These are phyloP conservation scores for Acleris emargana DNA, from an alignment of 2,888 invertebrate genomes.

Conservation along the genomic window DNA sequence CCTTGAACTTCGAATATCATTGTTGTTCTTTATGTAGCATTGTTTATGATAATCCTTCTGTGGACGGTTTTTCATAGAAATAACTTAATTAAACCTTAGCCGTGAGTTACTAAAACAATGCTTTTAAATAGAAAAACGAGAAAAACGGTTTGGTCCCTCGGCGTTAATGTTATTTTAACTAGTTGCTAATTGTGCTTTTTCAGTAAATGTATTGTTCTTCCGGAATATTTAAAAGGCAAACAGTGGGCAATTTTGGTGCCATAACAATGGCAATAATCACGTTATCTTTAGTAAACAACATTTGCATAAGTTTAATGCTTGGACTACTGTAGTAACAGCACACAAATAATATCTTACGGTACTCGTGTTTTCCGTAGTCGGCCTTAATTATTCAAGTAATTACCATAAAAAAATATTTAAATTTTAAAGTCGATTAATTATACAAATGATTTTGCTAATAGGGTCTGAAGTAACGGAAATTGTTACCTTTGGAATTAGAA, in stretches of 20 bases:
- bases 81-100: background rate
- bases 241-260: background rate
- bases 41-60: background rate
- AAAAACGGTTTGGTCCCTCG: no score
- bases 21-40: background rate
- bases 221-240: constrained; percentile 1
- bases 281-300: constrained; percentile 1
- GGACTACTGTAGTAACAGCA: background rate
- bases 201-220: constrained; percentile 1
- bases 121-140: background rate
- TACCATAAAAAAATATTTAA: no score
- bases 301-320: constrained; percentile 12
- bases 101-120: background rate
- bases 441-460: no score
- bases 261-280: background rate
- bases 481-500: no score
- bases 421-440: no score
- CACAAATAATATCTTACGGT: constrained; percentile 3
- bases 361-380: background rate
- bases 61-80: background rate
- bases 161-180: no score
- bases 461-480: no score
- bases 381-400: background rate
- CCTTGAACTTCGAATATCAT: constrained; percentile 60
- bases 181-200: background rate